Conservation (phyloP, 2,888 invertebrate species). For the Heteromurus nitidus region DNA sequence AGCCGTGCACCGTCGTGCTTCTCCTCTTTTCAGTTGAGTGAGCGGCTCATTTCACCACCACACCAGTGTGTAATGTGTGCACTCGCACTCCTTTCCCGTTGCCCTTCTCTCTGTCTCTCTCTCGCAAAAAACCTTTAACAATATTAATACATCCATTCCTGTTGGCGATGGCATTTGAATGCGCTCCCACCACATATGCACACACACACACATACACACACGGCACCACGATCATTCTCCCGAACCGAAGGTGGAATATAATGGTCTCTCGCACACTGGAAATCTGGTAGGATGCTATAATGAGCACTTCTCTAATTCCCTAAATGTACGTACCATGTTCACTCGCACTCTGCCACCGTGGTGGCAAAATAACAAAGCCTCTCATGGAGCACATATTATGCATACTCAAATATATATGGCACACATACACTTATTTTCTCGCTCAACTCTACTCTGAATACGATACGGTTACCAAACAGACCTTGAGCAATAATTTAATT, state of each 20-base stretch:
- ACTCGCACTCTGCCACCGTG: too few species aligned
- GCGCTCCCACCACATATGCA: background rate
- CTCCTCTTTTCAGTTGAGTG: background rate
- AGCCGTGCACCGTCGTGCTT: background rate
- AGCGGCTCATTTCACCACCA: constrained; percentile 16
- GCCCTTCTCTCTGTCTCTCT: constrained; percentile 4
- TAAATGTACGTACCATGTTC: constrained; percentile 39
- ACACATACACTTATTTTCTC: too few species aligned
- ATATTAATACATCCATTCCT: constrained; percentile 11
- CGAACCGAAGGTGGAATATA: constrained; percentile 2
- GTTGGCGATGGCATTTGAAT: background rate
- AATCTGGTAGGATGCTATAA: constrained; percentile 38
- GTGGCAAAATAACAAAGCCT: too few species aligned
- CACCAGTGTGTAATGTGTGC: background rate
- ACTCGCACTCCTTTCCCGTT: background rate
- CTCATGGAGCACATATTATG: too few species aligned
- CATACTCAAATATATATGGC: background rate
- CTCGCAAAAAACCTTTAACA: constrained; percentile 39
- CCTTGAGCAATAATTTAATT: constrained; percentile 48
- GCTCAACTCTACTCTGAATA: constrained; percentile 9
- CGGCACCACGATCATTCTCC: background rate
- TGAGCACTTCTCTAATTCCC: constrained; percentile 43
- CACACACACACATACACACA: background rate
- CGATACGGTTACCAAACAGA: constrained; percentile 20
- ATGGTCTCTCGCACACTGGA: background rate